Evolutionary conservation across 2,888 invertebrate species (phyloP), one percentile per base, ranked within the genome.

Genomic region (Buathra laborator): DNA sequence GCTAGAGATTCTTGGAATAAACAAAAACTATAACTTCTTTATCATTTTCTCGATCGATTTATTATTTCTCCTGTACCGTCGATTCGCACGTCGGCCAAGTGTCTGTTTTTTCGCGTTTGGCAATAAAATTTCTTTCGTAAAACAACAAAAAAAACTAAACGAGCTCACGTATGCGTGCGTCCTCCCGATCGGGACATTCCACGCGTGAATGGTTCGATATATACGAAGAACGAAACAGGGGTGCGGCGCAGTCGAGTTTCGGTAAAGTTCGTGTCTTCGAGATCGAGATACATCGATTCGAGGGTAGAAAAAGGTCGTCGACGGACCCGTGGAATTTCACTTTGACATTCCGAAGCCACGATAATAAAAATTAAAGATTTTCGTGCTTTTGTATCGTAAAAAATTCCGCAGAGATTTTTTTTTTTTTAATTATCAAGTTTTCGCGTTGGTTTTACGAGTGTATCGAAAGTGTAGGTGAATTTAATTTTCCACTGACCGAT

Each of bases 171-270:
- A 71, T 68, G 85, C 59, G 56, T 46, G n/a, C 24, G 62, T 44
- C n/a, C 62, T 5, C n/a, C 5, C 44, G 29, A 6, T 64, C 75
- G 29, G 29, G 53, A 77, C 83, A 74, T 78, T 70, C 71, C 83
- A 75, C 37, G 62, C 56, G 79, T 66, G 81, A 64, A 56, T 77
- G 76, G 74, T 77, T 37, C 37, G 37, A 37, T 74, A 72, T 71
- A 67, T 62, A 85, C 83, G 84, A 83, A 84, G 86, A 87, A 76
- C 68, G 24, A 37, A 9, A 56, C 12, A 87, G 85, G 87, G 89
- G 88, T 86, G 88, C 89, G 89, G 89, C 87, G 86, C 76, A 83
- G 85, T 83, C 86, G 85, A 56, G 84, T 70, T 82, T 79, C 79
- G 66, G 74, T 24, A 19, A 19, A 24, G 24, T 56, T 56, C 12